These are phyloP conservation scores for Phrynosoma blainvillii DNA, from an alignment of 2,113 vertebrate genomes.

Conservation along the genomic window DNA sequence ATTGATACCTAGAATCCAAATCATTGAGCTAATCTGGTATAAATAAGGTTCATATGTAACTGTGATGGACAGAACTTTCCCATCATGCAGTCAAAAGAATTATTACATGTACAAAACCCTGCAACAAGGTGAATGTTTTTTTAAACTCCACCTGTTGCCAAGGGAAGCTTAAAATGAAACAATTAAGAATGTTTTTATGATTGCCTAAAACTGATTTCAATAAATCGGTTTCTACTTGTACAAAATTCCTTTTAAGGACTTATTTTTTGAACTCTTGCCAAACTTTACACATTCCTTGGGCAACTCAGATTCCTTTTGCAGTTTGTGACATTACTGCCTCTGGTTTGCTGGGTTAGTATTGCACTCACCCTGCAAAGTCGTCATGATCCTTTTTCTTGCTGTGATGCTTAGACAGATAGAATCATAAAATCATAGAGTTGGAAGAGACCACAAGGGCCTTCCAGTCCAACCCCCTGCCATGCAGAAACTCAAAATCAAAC, in stretches of 20 bases:
- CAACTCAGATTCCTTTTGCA: background rate
- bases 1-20: too few species aligned
- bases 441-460: too few species aligned
- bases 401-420: background rate
- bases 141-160: background rate
- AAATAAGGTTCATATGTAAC: too few species aligned
- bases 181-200: background rate
- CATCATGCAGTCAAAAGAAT: background rate
- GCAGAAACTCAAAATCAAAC: too few species aligned
- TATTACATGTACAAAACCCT: background rate
- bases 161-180: background rate
- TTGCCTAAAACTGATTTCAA: background rate
- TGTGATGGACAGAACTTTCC: background rate
- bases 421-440: too few species aligned
- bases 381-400: background rate
- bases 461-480: too few species aligned
- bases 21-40: too few species aligned
- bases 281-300: background rate
- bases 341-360: background rate
- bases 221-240: background rate
- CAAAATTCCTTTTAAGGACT: background rate
- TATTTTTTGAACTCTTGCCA: background rate
- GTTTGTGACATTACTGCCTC: background rate
- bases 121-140: background rate
- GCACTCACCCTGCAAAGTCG: fast-evolving